Evolutionary conservation across 2,113 vertebrate species (phyloP).

Genomic region (Microcebus lehilahytsara): DNA sequence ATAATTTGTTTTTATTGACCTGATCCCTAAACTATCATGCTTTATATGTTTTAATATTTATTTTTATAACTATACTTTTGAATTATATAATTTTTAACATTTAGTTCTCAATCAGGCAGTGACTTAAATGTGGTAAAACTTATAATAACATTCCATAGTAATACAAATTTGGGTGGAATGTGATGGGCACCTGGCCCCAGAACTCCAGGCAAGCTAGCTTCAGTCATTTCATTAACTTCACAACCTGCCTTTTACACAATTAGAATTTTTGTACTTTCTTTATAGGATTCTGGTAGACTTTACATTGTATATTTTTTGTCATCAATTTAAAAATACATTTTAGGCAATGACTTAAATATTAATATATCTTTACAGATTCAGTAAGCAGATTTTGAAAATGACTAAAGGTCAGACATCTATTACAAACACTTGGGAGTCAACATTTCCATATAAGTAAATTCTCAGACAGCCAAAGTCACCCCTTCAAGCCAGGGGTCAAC

Average conservation of each 20-base stretch:
- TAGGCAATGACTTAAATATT: not conserved
- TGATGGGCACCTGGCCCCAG: not conserved
- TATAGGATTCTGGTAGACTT: not conserved
- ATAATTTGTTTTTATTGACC: not conserved
- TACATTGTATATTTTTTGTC: not conserved
- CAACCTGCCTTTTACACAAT: not conserved
- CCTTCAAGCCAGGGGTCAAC: not conserved
- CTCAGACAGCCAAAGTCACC: not conserved
- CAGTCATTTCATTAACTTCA: conserved; percentile 24
- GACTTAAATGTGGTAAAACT: conserved; percentile 1
- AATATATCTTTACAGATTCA: not conserved
- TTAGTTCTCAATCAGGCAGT: not conserved
- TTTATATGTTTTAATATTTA: not conserved
- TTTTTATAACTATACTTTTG: conserved; percentile 3
- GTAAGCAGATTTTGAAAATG: not conserved
- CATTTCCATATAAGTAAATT: conserved; percentile 6
- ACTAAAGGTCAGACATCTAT: not conserved
- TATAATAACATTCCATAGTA: not conserved
- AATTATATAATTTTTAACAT: conserved; percentile 11
- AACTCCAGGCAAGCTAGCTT: not conserved
- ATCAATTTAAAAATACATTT: not conserved
- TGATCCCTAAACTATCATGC: conserved; percentile 5
- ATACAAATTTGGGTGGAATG: not conserved
- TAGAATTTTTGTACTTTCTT: not conserved
- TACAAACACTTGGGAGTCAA: not conserved